phyloP scores from a whole-genome alignment of 2,888 invertebrate genomes.

The Antheraea assamensis region DNA sequence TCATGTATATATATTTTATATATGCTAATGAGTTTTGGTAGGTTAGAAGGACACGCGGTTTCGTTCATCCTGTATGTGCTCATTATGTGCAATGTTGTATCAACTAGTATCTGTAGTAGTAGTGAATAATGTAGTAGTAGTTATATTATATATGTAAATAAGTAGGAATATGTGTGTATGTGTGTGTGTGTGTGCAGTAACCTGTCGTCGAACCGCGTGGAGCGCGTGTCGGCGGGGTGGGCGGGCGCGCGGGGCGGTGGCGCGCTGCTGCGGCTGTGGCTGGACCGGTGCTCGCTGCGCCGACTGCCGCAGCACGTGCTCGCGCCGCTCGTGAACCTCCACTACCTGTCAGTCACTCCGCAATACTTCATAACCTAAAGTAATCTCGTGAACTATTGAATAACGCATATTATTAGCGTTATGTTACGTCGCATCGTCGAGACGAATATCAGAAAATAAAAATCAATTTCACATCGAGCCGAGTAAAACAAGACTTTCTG shows the following conservation, averaged over 20 bases:
- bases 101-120: no score
- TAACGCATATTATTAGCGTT: neutral
- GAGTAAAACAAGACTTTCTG: neutral
- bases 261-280: slow-evolving; percentile 84
- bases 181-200: slow-evolving; percentile 80
- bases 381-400: neutral
- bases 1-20: no score
- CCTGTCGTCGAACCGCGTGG: slow-evolving; percentile 89
- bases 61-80: no score
- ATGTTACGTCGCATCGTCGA: neutral
- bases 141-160: neutral
- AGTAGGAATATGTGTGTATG: slow-evolving; percentile 2
- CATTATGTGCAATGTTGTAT: no score
- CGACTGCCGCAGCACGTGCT: slow-evolving; percentile 81
- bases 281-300: slow-evolving; percentile 83
- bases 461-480: neutral
- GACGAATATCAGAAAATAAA: neutral
- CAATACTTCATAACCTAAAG: neutral
- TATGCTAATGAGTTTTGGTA: no score
- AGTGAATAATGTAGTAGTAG: no score
- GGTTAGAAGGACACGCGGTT: no score
- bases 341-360: slow-evolving; percentile 81
- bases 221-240: slow-evolving; percentile 84
- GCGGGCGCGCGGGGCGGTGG: slow-evolving; percentile 84
- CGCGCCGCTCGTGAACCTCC: slow-evolving; percentile 74